Evolutionary conservation across 2,797 vertebrate genomes (phyloP), one percentile per base, ranked within the genome.

Genomic region (Babyrousa celebensis): DNA sequence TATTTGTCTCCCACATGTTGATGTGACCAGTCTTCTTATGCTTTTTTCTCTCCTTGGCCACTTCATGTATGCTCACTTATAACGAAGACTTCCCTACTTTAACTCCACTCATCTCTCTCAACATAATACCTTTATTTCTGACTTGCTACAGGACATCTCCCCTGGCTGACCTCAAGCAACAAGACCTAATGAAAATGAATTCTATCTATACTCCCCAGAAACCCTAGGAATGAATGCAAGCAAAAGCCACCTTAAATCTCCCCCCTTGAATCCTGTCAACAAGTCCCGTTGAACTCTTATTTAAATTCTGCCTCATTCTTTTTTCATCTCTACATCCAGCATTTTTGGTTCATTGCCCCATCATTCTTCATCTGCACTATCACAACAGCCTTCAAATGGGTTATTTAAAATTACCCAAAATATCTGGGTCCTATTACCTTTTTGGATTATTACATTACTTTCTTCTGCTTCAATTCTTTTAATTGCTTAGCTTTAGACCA

Each of bases 401-500:
- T 71, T 78, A 72, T 72, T 91, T 79, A 85, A 91, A 96, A 94
- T 58, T 65, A 90, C 5, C 54, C 60, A 75, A 83, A 93, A 16
- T 36, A 29, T n/a, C 23, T 83, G 21, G 23, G 29, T 74, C 36
- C 58, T 85, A 80, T 29, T 48, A 78, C n/a, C 63, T 60, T 89
- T 95, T 70, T 72, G 60, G 9, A 90, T 6, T 48, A 87, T 32
- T 21, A 75, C 4, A 6, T 43, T 68, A 94, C 29, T 68, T 93
- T 94, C 56, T 90, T 89, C 58, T 68, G n/a, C 89, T 71, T 78
- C 65, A 68, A 97, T 84, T 67, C 25, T 89, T 67, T 87, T 79
- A 91, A 84, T 23, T 85, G 7, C 9, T 96, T 84, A 94, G n/a
- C 72, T 92, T 52, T 89, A 89, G 52, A 89, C 29, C 40, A 89